Base-by-base conservation (phyloP, 2,797 vertebrate species). In the Acridotheres tristis region DNA sequence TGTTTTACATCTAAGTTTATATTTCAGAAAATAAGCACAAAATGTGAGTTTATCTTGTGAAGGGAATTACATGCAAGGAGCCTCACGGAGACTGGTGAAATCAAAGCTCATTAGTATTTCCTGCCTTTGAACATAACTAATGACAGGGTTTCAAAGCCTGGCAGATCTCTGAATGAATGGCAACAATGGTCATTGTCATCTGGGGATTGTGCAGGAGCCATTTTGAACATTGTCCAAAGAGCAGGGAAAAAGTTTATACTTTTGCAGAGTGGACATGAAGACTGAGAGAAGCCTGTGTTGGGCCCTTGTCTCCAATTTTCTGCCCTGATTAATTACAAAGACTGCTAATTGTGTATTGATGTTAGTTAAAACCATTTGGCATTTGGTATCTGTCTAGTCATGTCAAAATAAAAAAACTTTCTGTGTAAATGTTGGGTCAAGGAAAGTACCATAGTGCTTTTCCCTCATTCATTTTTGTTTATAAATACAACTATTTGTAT, bases 271-370 rank as follows among this genome's bases (percentile, higher is more conserved):
- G 96, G 95, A 97, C 97, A 97, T 93, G 93, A 96, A 94, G 91
- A 84, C 90, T 93, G 95, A 96, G 94, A 95, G 94, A 93, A 94
- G 91, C 92, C 95, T 97, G 95, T 97, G 96, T 93, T 97, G 96
- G 96, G 96, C 98, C 97, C 98, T 99, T 99, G 98, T 99, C 98
- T 98, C 97, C 97, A 97, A 99, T 99, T 99, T 99, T 99, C 99
- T 98, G 98, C 99, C 98, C 99, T 99, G 98, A 99, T 99, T 99
- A 99, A 98, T 99, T 97, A 98, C 98, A 99, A 99, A 98, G 98
- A 98, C 98, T 97, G 93, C 91, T 98, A 98, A 98, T 98, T 98
- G 98, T 97, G 96, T 98, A 98, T 97, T 98, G 98, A 97, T 95
- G 97, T 97, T 98, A 98, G 98, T 97, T 98, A 98, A 98, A 98